phyloP scores from a whole-genome alignment of 2,113 vertebrate genomes.

The Probosciger aterrimus region DNA sequence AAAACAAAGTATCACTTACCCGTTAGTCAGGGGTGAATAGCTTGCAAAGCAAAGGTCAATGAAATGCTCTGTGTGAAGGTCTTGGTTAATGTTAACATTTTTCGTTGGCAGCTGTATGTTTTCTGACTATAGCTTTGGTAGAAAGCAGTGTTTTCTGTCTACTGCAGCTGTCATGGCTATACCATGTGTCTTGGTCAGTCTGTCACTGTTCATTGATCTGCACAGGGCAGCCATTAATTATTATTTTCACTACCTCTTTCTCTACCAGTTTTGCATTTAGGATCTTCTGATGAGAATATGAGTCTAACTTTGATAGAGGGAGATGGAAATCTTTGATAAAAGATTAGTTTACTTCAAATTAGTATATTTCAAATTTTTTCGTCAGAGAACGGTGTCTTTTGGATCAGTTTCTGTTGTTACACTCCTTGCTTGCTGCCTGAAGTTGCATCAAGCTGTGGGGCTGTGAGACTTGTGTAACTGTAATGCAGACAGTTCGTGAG shows the following conservation, averaged over 20 bases:
- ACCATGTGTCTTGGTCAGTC: background rate
- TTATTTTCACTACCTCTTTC: background rate
- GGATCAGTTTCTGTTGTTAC: background rate
- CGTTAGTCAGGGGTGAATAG: background rate
- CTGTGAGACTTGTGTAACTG: background rate
- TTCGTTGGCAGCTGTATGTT: background rate
- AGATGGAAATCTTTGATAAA: background rate
- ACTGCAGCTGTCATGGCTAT: background rate
- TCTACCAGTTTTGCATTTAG: background rate
- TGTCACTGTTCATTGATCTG: background rate
- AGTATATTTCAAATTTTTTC: background rate
- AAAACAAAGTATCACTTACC: background rate
- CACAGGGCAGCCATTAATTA: background rate
- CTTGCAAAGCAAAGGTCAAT: background rate
- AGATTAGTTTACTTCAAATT: background rate
- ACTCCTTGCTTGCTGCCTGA: background rate
- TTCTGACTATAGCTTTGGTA: background rate
- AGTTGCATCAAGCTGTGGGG: background rate
- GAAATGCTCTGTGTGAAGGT: background rate
- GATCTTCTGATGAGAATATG: background rate
- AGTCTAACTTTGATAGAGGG: background rate
- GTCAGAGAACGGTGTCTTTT: background rate
- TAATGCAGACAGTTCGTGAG: background rate
- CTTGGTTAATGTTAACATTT: conserved; percentile 18
- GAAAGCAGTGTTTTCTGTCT: background rate